Base-by-base conservation (phyloP, 1,140 invertebrate genomes). In the Pachypsylla venusta region DNA sequence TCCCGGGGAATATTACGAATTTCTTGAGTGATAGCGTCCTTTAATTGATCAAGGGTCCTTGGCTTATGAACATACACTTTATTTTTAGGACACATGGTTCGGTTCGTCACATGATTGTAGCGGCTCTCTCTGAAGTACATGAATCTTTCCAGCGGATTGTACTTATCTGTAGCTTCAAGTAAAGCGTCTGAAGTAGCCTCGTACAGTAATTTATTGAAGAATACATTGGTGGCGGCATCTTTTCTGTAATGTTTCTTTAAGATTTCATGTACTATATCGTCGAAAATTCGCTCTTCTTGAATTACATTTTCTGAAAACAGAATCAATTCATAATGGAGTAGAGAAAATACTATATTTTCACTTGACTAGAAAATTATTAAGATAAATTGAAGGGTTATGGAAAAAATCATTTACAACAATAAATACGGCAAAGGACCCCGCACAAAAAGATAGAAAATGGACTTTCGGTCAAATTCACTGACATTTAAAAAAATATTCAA, bases 1-100 rank as follows among this genome's bases (percentile, higher is more conserved):
- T 60, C 59, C 56, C 30, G 58, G 30, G n/a, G 26, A 40, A 62
- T 63, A 13, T 10, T 19, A 35, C 16, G 20, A 58, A 63, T 56
- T 63, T 62, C 59, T 61, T 59, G 58, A 59, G 62, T 66, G 58
- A 65, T 65, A 25, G 55, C 63, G 53, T 65, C 61, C 55, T 66
- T 67, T 53, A 68, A 57, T 30, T 59, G 60, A 58, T 67, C 53
- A 55, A 68, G 58, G 55, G 64, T 67, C 54, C 60, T n/a, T n/a
- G n/a, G n/a, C n/a, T n/a, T 63, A 60, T 67, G 63, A 55, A 25
- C 53, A 57, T 64, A 67, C 55, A 66, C 62, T 26, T 56, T 62
- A 40, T 61, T 60, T 63, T 68, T 66, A 25, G 64, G 60, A 56
- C 58, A 62, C 19, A n/a, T 4, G 22, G 42, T 48, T n/a, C 42